phyloP scores from a whole-genome alignment of 2,113 vertebrate species.

The Circaetus cinerascens region DNA sequence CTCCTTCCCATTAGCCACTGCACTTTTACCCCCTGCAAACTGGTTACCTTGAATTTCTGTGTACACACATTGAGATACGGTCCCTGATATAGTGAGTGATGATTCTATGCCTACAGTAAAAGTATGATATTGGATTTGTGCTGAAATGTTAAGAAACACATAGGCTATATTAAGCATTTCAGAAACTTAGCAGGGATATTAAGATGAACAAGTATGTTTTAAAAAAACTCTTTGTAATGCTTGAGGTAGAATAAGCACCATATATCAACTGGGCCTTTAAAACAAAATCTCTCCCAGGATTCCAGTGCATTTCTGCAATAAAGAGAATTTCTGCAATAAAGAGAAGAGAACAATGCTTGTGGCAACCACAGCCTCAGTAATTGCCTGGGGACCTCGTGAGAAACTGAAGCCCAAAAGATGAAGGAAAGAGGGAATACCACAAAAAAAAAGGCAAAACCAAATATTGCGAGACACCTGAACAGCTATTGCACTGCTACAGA shows the following conservation, averaged over 20 bases:
- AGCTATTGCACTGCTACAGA: not conserved
- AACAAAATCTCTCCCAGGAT: constrained; percentile 10
- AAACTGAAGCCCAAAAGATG: not conserved
- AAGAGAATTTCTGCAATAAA: constrained; percentile 36
- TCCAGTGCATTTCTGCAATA: constrained; percentile 14
- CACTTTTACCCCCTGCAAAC: not conserved
- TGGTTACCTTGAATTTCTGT: not conserved
- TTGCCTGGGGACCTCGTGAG: not conserved
- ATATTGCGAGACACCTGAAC: not conserved
- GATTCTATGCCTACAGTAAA: not conserved
- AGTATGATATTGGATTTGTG: not conserved
- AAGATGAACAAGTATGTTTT: constrained; percentile 40
- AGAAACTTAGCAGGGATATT: not conserved
- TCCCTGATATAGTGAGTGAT: not conserved
- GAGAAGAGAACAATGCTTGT: not conserved
- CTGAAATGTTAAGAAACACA: constrained; percentile 16
- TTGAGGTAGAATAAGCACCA: constrained; percentile 13
- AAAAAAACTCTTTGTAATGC: constrained; percentile 9
- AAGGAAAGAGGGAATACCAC: not conserved
- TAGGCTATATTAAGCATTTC: constrained; percentile 16
- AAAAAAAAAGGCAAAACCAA: not conserved
- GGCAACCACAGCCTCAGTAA: not conserved
- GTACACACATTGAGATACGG: not conserved
- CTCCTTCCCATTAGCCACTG: not conserved
- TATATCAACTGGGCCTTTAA: not conserved